Evolutionary conservation across 2,113 vertebrate genomes (phyloP).

Genomic region (Microcebus jonahi): DNA sequence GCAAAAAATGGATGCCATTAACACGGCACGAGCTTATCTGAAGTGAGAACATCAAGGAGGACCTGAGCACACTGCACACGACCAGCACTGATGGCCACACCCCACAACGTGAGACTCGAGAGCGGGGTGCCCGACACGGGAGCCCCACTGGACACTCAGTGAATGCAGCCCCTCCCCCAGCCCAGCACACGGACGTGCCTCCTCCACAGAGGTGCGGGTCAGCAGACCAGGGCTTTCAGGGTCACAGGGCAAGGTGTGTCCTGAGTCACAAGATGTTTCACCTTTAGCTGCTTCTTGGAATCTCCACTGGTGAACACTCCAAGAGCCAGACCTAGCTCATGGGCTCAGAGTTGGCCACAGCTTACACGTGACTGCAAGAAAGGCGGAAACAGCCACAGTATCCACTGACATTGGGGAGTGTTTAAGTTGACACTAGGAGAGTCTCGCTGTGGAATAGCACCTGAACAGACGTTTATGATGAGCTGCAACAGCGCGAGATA

Average conservation of each 20-base stretch:
- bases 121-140: accelerated
- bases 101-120: accelerated
- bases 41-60: background rate
- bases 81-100: background rate
- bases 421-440: background rate
- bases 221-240: accelerated
- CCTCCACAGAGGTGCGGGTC: background rate
- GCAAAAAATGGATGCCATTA: slow-evolving; percentile 42
- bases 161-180: background rate
- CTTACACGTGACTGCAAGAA: background rate
- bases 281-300: background rate
- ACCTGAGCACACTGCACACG: background rate
- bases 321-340: background rate
- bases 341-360: no score
- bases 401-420: background rate
- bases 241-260: background rate
- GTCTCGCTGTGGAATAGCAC: background rate
- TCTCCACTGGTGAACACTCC: background rate
- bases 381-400: background rate
- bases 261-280: no score
- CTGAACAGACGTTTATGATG: background rate
- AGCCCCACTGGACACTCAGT: background rate
- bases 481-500: background rate
- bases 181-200: background rate
- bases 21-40: background rate